Conservation (phyloP, 2,113 vertebrate genomes). For the Callospermophilus lateralis region DNA sequence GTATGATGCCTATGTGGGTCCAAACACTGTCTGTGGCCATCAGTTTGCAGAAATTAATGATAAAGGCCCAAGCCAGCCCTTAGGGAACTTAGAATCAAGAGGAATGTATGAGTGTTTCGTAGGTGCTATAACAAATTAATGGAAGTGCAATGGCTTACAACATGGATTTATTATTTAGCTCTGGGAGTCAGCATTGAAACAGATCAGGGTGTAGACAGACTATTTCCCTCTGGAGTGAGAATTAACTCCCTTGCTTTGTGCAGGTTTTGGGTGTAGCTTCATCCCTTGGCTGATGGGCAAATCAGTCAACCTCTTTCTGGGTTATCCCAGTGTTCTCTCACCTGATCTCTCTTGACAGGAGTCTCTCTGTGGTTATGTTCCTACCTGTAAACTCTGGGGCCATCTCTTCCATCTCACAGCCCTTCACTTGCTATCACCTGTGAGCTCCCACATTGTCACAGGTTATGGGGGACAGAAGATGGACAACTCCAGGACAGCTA, state of each 20-base stretch:
- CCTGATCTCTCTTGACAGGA: not conserved
- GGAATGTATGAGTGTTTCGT: too few species aligned
- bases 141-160: not conserved
- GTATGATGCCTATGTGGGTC: rapidly evolving
- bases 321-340: not conserved
- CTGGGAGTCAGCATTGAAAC: not conserved
- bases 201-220: rapidly evolving
- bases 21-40: too few species aligned
- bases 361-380: not conserved
- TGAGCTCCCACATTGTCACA: not conserved
- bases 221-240: rapidly evolving
- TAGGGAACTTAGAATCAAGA: not conserved
- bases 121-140: not conserved
- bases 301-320: not conserved
- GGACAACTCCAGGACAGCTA: too few species aligned
- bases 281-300: rapidly evolving
- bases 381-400: too few species aligned
- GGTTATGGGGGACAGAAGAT: not conserved
- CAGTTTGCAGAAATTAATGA: not conserved
- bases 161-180: not conserved
- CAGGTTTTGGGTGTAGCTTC: not conserved
- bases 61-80: not conserved
- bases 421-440: not conserved
- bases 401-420: not conserved
- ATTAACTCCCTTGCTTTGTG: not conserved